Conservation (phyloP, 2,113 vertebrate genomes). For the Rhinopomastus cyanomelas region DNA sequence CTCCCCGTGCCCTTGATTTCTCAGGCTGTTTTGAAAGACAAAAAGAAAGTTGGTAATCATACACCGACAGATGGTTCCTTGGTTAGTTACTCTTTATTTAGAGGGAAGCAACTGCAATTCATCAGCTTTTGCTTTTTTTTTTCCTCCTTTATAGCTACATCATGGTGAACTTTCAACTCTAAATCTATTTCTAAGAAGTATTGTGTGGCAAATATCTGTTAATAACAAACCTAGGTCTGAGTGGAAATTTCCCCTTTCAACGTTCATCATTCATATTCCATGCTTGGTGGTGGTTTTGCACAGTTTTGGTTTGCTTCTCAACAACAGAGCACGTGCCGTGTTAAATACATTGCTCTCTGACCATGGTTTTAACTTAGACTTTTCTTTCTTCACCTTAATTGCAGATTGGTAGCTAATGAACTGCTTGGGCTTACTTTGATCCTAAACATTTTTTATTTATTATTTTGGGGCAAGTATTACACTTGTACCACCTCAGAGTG, state of each 20-base stretch:
- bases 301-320: neutral
- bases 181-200: slow-evolving; percentile 50
- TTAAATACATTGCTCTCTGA: neutral
- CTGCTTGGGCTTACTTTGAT: neutral
- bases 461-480: neutral
- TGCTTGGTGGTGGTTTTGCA: neutral
- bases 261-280: neutral
- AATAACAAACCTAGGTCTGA: slow-evolving; percentile 19
- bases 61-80: slow-evolving; percentile 66
- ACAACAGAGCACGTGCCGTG: neutral
- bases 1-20: slow-evolving; percentile 38
- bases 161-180: slow-evolving; percentile 28
- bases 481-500: neutral
- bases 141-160: neutral
- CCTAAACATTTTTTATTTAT: neutral
- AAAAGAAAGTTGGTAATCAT: slow-evolving; percentile 71
- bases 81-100: slow-evolving; percentile 65
- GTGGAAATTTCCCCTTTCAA: slow-evolving; percentile 27
- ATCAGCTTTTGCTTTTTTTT: neutral
- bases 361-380: neutral
- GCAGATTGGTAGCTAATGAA: neutral
- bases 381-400: neutral
- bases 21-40: slow-evolving; percentile 63
- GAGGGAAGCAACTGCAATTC: slow-evolving; percentile 55
- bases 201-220: slow-evolving; percentile 9